A percentile compares a stretch with the other conserved stretches of the same genome.
These are phyloP conservation scores for Lepeophtheirus nordmannii DNA, from an alignment of 2,888 invertebrate genomes.

Conservation along the genomic window DNA sequence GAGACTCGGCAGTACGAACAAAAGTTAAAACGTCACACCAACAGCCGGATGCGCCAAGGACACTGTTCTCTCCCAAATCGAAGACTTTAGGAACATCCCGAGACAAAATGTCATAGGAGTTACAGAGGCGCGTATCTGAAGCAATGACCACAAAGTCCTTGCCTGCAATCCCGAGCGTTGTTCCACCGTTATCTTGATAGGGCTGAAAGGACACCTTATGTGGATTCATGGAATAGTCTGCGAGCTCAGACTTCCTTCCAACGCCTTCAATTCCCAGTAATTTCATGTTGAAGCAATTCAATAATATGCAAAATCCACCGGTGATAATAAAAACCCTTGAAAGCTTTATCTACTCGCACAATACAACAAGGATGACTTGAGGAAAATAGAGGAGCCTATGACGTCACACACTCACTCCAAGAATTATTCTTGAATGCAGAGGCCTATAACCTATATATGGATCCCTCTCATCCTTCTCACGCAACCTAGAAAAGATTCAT, in stretches of 20 bases:
- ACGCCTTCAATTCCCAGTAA: conserved; percentile 5
- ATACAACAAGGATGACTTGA: too few relatives aligned
- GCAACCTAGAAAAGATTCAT: too few relatives aligned
- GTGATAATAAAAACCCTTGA: too few relatives aligned
- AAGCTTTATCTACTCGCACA: too few relatives aligned
- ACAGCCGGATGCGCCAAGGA: conserved; percentile 87
- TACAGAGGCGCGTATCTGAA: conserved; percentile 80
- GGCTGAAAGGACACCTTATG: conserved; percentile 43
- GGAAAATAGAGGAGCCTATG: too few relatives aligned
- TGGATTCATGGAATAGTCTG: conserved; percentile 28
- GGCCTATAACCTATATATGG: too few relatives aligned
- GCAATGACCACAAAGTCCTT: conserved; percentile 87
- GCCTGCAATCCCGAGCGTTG: conserved; percentile 86
- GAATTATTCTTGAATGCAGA: too few relatives aligned
- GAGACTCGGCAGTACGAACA: conserved; percentile 45
- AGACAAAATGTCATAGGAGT: conserved; percentile 77
- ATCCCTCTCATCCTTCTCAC: too few relatives aligned
- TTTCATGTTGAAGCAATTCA: conserved; percentile 6
- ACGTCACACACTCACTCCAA: too few relatives aligned
- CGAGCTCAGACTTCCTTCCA: not conserved
- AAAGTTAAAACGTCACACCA: conserved; percentile 93
- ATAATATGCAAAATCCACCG: too few relatives aligned
- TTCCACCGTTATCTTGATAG: conserved; percentile 65
- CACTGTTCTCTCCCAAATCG: conserved; percentile 55
- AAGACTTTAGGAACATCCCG: conserved; percentile 76